Conservation (phyloP, 2,797 vertebrate genomes). For the Myotis vivesi region DNA sequence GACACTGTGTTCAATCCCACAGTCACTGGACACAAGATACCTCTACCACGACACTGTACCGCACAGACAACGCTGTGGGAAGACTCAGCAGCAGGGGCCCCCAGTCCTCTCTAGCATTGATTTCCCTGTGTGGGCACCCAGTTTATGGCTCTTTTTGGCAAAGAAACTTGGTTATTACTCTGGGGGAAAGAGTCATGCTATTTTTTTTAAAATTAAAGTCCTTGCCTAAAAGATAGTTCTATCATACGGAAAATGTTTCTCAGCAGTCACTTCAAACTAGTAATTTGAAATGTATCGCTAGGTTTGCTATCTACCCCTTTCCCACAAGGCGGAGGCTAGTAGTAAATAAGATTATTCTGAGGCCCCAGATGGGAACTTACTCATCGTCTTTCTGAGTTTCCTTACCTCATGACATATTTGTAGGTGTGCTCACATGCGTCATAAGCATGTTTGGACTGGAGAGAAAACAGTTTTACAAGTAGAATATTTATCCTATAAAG, state of each 20-base stretch:
- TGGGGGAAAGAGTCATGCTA: neutral
- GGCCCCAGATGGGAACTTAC: neutral
- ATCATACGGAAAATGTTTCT: slow-evolving; percentile 27
- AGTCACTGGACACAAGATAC: neutral
- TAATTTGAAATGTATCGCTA: neutral
- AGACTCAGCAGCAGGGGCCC: rapidly evolving
- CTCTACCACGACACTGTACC: neutral
- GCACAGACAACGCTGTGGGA: neutral
- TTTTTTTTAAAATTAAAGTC: neutral
- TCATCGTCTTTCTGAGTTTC: neutral
- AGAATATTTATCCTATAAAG: neutral
- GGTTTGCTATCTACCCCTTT: neutral
- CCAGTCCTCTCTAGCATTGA: neutral
- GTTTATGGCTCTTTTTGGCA: neutral
- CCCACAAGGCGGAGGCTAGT: neutral
- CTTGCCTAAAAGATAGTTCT: neutral
- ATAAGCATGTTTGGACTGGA: neutral
- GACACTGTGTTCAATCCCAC: neutral
- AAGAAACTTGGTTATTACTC: slow-evolving; percentile 17
- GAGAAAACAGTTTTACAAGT: neutral
- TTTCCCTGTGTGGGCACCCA: neutral
- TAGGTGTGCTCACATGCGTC: neutral
- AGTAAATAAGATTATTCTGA: neutral
- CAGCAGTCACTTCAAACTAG: neutral
- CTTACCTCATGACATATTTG: neutral